Evolutionary conservation across 2,888 invertebrate genomes (phyloP).

Genomic region (Spialia ferax): DNA sequence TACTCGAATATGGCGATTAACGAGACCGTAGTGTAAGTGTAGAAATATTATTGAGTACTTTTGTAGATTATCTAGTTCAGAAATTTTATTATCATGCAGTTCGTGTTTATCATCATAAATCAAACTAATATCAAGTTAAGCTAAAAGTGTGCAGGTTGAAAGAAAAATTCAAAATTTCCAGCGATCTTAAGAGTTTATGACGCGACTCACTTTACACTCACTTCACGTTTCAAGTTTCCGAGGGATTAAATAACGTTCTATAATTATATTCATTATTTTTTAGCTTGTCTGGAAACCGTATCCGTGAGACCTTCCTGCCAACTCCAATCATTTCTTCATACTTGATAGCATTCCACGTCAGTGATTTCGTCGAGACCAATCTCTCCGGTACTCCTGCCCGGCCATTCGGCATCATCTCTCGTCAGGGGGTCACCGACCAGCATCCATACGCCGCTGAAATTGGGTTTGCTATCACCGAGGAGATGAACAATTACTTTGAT

Average conservation of each 20-base stretch:
- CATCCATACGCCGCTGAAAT: constrained; percentile 79
- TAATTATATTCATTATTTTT: constrained; percentile 19
- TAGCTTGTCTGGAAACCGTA: constrained; percentile 56
- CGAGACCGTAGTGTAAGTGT: constrained; percentile 60
- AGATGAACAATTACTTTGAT: constrained; percentile 87
- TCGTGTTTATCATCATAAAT: too few relatives aligned
- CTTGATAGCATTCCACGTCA: constrained; percentile 94
- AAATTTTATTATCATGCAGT: too few relatives aligned
- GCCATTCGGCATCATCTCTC: constrained; percentile 74
- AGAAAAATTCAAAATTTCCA: too few relatives aligned
- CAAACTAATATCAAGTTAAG: too few relatives aligned
- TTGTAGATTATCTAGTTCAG: too few relatives aligned
- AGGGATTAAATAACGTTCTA: too few relatives aligned
- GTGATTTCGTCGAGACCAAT: constrained; percentile 87
- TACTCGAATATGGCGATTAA: constrained; percentile 89
- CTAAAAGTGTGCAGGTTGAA: too few relatives aligned
- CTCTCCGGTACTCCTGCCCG: constrained; percentile 56
- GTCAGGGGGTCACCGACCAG: constrained; percentile 67
- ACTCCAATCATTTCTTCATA: constrained; percentile 93
- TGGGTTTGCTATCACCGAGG: constrained; percentile 76
- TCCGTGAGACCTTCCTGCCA: constrained; percentile 79
- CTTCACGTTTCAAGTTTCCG: too few relatives aligned
- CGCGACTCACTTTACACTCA: too few relatives aligned
- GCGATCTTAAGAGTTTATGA: too few relatives aligned
- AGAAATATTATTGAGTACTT: background rate